Conservation (phyloP, 2,113 vertebrate species). For the Tyrannus savana region DNA sequence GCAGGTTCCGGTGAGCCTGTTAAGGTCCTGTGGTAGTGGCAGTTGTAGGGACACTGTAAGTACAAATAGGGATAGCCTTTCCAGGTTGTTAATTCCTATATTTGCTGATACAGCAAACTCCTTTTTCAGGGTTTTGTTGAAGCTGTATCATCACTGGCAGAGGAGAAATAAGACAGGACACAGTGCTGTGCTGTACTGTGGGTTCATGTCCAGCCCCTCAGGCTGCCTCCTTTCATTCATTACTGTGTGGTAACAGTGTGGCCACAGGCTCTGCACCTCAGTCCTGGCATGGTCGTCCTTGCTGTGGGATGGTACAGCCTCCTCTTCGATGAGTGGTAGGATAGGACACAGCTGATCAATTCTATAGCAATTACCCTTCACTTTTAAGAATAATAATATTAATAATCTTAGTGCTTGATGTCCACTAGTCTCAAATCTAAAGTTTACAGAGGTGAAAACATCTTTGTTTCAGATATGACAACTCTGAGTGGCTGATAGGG, state of each 20-base stretch:
- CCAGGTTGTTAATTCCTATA: background rate
- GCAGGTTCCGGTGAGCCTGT: background rate
- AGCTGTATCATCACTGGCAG: background rate
- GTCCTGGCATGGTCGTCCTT: background rate
- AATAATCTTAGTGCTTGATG: background rate
- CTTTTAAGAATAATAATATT: background rate
- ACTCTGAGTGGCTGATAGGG: background rate
- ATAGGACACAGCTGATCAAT: background rate
- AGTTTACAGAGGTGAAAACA: background rate
- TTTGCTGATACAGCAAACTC: background rate
- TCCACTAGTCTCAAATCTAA: background rate
- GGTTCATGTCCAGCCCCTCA: background rate
- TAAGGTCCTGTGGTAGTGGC: background rate
- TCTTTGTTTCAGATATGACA: background rate
- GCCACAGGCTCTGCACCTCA: background rate
- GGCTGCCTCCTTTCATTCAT: background rate
- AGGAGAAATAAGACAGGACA: background rate
- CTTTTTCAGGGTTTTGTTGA: background rate
- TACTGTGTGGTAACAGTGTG: rapidly evolving
- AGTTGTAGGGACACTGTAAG: background rate
- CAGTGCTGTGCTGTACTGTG: background rate
- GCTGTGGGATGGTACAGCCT: background rate
- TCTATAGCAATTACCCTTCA: background rate
- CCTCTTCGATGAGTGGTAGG: background rate
- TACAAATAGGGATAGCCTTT: background rate